These are phyloP conservation scores for Balearica regulorum DNA, from an alignment of 2,797 vertebrate genomes.

Conservation along the genomic window DNA sequence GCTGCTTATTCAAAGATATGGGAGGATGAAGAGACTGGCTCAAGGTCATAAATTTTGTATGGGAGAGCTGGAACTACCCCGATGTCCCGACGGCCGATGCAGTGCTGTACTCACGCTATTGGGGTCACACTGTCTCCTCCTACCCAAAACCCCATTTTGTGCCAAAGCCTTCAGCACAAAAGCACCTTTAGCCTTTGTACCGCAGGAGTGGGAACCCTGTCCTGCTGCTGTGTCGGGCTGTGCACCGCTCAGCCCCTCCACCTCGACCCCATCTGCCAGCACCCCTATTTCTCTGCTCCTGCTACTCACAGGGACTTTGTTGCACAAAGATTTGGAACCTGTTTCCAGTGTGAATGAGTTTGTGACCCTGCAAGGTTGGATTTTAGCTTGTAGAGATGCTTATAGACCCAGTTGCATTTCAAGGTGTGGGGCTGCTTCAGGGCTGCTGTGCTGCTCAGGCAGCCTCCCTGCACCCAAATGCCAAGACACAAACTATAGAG, in stretches of 20 bases:
- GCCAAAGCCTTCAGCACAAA: neutral
- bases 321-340: neutral
- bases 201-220: neutral
- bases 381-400: neutral
- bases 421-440: neutral
- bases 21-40: neutral
- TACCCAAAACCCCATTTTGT: neutral
- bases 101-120: accelerated
- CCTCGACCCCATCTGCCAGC: neutral
- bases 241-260: neutral
- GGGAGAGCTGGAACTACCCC: neutral
- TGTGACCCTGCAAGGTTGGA: neutral
- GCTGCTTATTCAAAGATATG: neutral
- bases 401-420: neutral
- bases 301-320: neutral
- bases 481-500: neutral
- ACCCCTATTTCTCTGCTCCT: neutral
- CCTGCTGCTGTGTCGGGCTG: neutral
- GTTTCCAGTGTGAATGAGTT: neutral
- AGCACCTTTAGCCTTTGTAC: neutral
- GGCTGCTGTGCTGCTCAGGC: neutral
- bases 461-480: neutral
- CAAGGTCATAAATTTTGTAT: constrained; percentile 35
- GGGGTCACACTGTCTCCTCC: neutral
- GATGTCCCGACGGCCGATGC: accelerated